Conservation (phyloP, 2,797 vertebrate genomes). For the Molossus molossus region DNA sequence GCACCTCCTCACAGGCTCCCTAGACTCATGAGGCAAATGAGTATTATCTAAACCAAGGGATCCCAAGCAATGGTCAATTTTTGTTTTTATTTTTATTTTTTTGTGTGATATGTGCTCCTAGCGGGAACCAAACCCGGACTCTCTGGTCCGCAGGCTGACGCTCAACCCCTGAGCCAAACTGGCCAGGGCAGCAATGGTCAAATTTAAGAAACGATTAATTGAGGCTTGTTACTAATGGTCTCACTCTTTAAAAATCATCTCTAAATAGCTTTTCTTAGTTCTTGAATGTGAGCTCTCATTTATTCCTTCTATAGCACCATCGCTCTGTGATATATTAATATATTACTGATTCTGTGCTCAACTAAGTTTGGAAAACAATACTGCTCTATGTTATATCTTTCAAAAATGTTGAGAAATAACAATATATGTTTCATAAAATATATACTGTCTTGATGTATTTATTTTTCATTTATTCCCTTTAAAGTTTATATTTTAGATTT, state of each 20-base stretch:
- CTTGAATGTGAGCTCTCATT: constrained; percentile 1
- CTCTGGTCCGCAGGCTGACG: too few relatives aligned
- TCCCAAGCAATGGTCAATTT: background rate
- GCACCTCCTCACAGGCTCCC: background rate
- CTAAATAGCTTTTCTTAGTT: constrained; percentile 5
- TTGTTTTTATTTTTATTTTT: too few relatives aligned
- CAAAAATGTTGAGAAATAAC: constrained; percentile 42
- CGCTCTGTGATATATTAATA: background rate
- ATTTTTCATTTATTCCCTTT: constrained; percentile 43
- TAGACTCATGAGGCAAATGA: background rate
- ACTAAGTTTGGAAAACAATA: constrained; percentile 7
- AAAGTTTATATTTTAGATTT: constrained; percentile 27
- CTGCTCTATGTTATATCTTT: background rate
- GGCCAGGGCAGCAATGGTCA: background rate
- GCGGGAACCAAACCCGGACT: too few relatives aligned
- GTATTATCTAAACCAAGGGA: background rate
- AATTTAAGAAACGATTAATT: background rate
- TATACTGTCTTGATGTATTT: background rate
- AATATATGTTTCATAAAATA: background rate
- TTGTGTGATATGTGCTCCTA: too few relatives aligned
- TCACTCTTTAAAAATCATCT: background rate
- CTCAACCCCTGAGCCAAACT: too few relatives aligned
- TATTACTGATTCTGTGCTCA: background rate
- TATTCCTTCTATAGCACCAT: background rate
- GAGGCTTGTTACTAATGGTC: background rate